These are phyloP conservation scores for Tympanoctomys barrerae DNA, from an alignment of 2,797 vertebrate genomes.

Conservation along the genomic window DNA sequence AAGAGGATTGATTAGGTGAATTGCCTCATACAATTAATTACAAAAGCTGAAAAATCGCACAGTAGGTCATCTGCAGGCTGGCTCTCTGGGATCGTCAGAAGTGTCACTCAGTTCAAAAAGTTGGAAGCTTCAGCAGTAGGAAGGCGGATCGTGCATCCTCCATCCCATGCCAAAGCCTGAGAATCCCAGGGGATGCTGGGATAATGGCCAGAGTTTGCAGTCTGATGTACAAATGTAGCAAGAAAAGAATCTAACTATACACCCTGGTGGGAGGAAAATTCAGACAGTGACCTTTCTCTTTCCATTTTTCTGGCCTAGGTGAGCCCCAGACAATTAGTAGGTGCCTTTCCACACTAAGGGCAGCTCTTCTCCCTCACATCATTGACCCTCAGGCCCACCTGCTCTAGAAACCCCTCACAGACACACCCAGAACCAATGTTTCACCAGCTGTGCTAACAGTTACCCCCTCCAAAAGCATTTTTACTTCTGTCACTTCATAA, in stretches of 20 bases:
- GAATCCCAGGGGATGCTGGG: background rate
- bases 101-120: background rate
- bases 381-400: too few relatives aligned
- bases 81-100: background rate
- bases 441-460: rapidly evolving
- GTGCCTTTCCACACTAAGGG: background rate
- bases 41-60: background rate
- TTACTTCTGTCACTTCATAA: background rate
- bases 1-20: too few relatives aligned
- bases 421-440: background rate
- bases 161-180: background rate
- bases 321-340: background rate
- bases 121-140: background rate
- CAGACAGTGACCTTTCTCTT: too few relatives aligned
- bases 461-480: background rate
- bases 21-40: background rate
- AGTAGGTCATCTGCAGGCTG: background rate
- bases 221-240: background rate
- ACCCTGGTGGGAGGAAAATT: background rate
- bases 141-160: too few relatives aligned
- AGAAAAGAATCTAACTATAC: background rate
- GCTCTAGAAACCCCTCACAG: too few relatives aligned
- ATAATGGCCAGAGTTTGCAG: too few relatives aligned
- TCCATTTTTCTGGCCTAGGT: too few relatives aligned
- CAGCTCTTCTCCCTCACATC: background rate